Evolutionary conservation across 1,140 invertebrate species (phyloP), one percentile per base, ranked within the genome.

Genomic region (Archegozetes longisetosus): DNA sequence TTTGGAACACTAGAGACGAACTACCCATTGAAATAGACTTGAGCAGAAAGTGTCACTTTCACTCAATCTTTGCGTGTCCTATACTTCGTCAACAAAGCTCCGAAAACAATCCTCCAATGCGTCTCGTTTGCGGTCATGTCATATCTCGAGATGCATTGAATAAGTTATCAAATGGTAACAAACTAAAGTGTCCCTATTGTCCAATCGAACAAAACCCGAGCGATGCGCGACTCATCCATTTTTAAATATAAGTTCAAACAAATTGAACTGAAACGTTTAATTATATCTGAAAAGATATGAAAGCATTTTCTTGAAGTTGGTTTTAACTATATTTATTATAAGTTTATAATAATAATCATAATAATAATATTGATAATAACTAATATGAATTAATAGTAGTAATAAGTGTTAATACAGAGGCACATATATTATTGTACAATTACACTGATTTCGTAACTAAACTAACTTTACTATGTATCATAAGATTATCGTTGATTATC

Each of bases 31-130:
- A 92, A 74, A 91, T 94, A 65, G 87, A 93, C 68, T 73, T 93
- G 6, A 88, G 85, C 12, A 81, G 81, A 62, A 85, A 89, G 53
- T 84, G 82, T 65, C 82, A 87, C 64, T 97, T 92, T 72, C 95
- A 98, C 75, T 97, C 92, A 26, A 86, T 96, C 64, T 98, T 98
- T 75, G 93, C 94, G 13, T 98, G 95, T 74, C 95, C 95, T 17
- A 98, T 98, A 68, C 77, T 98, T 52, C 80, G 92, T 46, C 91
- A 96, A 73, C 94, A 98, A 73, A 91, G 88, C 52, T 90, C 89
- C 13, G 91, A 98, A 66, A 80, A 80, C 62, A 98, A 98, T 79
- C 95, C 95, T 58, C 95, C 95, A 17, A 94, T 98, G 85, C 80
- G 89, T 64, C 76, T 99, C 32, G 82, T 88, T 0, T 99, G 95